These are phyloP conservation scores for Megatriorchis doriae DNA, from an alignment of 2,113 vertebrate genomes.

Conservation along the genomic window DNA sequence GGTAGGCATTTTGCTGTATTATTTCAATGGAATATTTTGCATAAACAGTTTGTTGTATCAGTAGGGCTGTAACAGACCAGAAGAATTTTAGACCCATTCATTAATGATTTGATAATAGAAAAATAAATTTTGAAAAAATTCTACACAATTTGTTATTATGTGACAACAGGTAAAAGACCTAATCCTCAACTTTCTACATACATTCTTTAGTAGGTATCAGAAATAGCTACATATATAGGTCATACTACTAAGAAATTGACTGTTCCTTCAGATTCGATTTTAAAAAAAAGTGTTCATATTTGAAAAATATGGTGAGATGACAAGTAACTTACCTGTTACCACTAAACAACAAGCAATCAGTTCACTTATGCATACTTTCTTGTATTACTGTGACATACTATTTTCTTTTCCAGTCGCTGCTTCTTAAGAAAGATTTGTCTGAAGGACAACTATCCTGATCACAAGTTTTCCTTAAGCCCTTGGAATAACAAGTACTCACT, in stretches of 20 bases:
- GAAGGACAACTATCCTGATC: neutral
- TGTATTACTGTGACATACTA: neutral
- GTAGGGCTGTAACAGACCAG: neutral
- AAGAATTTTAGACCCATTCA: neutral
- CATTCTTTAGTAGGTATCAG: neutral
- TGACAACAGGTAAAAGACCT: neutral
- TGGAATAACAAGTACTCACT: neutral
- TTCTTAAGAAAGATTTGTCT: neutral
- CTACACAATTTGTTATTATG: accelerated
- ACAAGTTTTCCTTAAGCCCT: neutral
- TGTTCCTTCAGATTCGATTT: neutral
- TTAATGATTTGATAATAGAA: neutral
- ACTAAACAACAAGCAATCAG: neutral
- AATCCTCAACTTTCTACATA: neutral
- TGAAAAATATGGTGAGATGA: neutral
- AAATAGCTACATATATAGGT: neutral
- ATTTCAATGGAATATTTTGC: neutral
- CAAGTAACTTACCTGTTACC: neutral
- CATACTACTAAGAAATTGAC: neutral
- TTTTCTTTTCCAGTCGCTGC: neutral
- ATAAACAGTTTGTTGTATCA: neutral
- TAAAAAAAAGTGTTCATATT: neutral
- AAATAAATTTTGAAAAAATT: neutral
- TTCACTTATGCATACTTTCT: neutral
- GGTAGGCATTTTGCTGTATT: neutral